Conservation (phyloP, 2,113 vertebrate species). For the Macrotus californicus region DNA sequence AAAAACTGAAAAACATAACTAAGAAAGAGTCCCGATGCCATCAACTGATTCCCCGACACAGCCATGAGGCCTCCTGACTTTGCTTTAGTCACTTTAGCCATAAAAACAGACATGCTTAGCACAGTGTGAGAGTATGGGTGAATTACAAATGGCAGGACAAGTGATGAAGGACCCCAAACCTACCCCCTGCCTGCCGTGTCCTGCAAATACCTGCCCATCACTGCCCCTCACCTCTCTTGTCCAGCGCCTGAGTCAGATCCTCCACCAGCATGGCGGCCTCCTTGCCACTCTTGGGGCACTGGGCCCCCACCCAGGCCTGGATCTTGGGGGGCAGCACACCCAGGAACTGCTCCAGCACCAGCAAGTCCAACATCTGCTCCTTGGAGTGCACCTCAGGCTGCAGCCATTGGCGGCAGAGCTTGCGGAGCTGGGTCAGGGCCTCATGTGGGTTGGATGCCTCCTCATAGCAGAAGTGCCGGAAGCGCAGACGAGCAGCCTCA, state of each 20-base stretch:
- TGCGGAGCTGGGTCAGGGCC: not conserved
- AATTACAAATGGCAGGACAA: not conserved
- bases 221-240: conserved; percentile 20
- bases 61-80: not conserved
- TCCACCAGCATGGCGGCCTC: conserved; percentile 37
- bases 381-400: not conserved
- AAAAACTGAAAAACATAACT: not conserved
- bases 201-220: not conserved
- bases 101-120: not conserved
- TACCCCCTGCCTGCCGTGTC: not conserved
- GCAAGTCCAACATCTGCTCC: conserved; percentile 43
- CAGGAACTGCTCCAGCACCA: conserved; percentile 46
- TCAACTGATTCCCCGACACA: not conserved
- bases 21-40: not conserved
- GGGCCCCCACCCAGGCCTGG: conserved; percentile 40
- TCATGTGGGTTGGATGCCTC: not conserved
- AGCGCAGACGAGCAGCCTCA: not conserved
- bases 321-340: not conserved
- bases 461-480: conserved; percentile 12
- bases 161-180: accelerated
- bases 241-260: not conserved
- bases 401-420: conserved; percentile 30
- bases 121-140: not conserved
- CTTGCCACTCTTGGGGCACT: conserved; percentile 28
- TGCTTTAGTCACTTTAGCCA: not conserved